These are phyloP conservation scores for Poeciliopsis presidionis DNA, from an alignment of 2,797 vertebrate genomes.

Conservation along the genomic window DNA sequence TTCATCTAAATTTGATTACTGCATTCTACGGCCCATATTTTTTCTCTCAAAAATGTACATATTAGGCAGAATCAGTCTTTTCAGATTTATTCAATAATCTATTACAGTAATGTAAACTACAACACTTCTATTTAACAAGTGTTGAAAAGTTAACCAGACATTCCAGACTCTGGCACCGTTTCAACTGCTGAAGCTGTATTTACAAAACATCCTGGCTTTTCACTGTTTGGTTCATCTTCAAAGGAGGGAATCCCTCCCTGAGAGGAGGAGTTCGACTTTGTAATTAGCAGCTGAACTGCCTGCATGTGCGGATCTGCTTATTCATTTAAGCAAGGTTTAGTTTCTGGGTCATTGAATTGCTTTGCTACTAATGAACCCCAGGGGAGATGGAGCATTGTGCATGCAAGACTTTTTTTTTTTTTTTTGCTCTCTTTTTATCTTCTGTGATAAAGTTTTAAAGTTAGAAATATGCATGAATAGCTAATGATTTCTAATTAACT, in stretches of 20 bases:
- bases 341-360: slow-evolving; percentile 84
- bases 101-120: neutral
- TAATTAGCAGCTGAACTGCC: slow-evolving; percentile 74
- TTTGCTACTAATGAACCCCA: slow-evolving; percentile 82
- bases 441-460: slow-evolving; percentile 66
- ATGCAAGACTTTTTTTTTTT: slow-evolving; percentile 52
- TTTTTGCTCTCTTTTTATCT: slow-evolving; percentile 30
- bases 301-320: slow-evolving; percentile 74
- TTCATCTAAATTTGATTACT: too few relatives aligned
- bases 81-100: slow-evolving; percentile 1
- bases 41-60: too few relatives aligned
- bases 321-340: slow-evolving; percentile 76
- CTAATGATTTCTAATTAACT: slow-evolving; percentile 40
- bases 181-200: slow-evolving; percentile 34
- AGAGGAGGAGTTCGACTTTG: slow-evolving; percentile 69
- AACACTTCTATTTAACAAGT: slow-evolving; percentile 7
- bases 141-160: slow-evolving; percentile 24
- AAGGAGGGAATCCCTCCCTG: slow-evolving; percentile 62
- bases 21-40: too few relatives aligned
- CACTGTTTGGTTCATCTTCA: slow-evolving; percentile 64
- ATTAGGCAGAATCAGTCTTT: slow-evolving; percentile 1
- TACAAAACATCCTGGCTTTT: slow-evolving; percentile 57
- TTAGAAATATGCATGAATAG: slow-evolving; percentile 49
- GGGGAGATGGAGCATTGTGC: slow-evolving; percentile 66
- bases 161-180: slow-evolving; percentile 16